Base-by-base conservation (phyloP, 2,113 vertebrate species). In the Sinocyclocheilus maitianheensis region DNA sequence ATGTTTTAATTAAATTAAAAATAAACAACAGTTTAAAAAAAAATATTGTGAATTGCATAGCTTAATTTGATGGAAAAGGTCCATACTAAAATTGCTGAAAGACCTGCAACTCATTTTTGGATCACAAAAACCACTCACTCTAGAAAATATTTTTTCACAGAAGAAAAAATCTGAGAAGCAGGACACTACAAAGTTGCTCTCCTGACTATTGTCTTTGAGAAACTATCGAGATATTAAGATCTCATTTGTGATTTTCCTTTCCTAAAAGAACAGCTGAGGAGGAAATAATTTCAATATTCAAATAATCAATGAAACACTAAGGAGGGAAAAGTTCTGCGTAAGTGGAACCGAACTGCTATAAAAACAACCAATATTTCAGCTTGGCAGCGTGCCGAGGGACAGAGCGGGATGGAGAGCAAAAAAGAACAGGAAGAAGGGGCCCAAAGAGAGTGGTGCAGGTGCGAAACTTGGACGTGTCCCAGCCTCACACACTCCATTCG, bases 371-470 rank as follows among this genome's bases (percentile, higher is more conserved):
- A 86, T 88, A 90, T 81, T 85, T 77, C 87, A 87, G 80, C 76
- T 75, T 88, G 89, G 89, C 82, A 60, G 55, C 4, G 67, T 86
- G 89, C 86, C 79, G 82, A 18, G 37, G 67, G 83, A 75, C 69
- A 81, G 77, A 60, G 77, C 74, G 79, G 74, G 80, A 79, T 83
- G 51, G 78, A 80, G 75, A 76, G 18, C 0, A 34, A 79, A 20
- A 74, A 16, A 83, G 80, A 84, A 72, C 46, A 71, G 77, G 84
- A 85, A 80, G 85, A 88, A 51, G 77, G 43, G 84, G 76, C 74
- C 63, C 79, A 51, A 72, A 10, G 87, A 90, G 90, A 87, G 84
- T 37, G 48, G 63, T 89, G 88, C 90, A 92, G 91, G 89, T 92
- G 91, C 74, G 79, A 69, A 51, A 13, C 69, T 83, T 89, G 89